These are phyloP conservation scores for Musca vetustissima DNA, from an alignment of 1,140 invertebrate species.

Conservation along the genomic window DNA sequence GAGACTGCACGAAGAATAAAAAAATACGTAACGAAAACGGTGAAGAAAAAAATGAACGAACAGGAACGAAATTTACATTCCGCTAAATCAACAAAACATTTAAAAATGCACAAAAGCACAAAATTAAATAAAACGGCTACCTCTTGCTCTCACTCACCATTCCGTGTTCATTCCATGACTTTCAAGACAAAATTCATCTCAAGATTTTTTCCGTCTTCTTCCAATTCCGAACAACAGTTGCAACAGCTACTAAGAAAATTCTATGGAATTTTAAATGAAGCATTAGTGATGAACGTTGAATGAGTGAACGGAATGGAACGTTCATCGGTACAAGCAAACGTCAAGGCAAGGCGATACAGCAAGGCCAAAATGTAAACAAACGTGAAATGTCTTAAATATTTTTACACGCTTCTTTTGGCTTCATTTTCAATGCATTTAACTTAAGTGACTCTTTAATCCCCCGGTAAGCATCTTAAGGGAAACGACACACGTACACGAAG, in stretches of 20 bases:
- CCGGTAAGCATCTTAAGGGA: slow-evolving; percentile 51
- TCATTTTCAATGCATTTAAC: slow-evolving; percentile 55
- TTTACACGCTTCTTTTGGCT: slow-evolving; percentile 54
- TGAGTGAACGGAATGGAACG: background rate
- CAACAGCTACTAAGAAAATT: too few relatives aligned
- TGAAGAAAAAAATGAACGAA: background rate
- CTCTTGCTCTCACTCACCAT: too few relatives aligned
- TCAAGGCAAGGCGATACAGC: slow-evolving; percentile 29
- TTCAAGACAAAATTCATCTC: too few relatives aligned
- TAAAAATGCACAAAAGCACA: slow-evolving; percentile 31
- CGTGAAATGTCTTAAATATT: slow-evolving; percentile 34
- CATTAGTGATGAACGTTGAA: slow-evolving; percentile 3
- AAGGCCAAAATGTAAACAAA: slow-evolving; percentile 35
- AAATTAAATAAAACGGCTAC: slow-evolving; percentile 24
- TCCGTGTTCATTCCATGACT: too few relatives aligned
- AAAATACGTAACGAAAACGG: background rate
- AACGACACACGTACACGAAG: slow-evolving; percentile 24
- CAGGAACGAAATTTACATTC: slow-evolving; percentile 45
- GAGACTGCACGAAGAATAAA: background rate
- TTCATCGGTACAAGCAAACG: background rate
- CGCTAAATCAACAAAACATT: slow-evolving; percentile 54
- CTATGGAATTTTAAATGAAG: slow-evolving; percentile 16
- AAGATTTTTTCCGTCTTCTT: too few relatives aligned
- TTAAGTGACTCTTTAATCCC: slow-evolving; percentile 56
- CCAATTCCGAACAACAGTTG: too few relatives aligned